Conservation (phyloP, 35 echinoderm and acorn worm species). For the Anneissia japonica region DNA sequence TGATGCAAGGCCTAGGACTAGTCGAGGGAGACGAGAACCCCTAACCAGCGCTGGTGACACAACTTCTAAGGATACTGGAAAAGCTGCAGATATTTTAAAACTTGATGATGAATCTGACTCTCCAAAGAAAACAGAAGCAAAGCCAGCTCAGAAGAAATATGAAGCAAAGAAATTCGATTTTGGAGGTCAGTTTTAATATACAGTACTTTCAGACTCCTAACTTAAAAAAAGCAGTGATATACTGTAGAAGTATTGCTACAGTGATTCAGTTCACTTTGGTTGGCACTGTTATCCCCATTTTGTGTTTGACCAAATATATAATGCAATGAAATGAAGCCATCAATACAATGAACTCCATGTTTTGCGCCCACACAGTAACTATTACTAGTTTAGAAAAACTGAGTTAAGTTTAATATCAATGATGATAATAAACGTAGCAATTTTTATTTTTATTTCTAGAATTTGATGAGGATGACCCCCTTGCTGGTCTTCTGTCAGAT, state of each 20-base stretch:
- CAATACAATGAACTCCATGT: background rate
- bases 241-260: background rate
- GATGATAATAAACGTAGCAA: background rate
- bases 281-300: background rate
- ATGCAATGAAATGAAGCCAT: background rate
- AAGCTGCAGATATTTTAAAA: background rate
- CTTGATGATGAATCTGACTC: background rate
- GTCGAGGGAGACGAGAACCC: background rate
- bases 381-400: too few species aligned
- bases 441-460: constrained; percentile 17
- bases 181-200: constrained; percentile 65
- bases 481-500: constrained; percentile 78
- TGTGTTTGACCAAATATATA: background rate
- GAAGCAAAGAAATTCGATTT: constrained; percentile 56
- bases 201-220: background rate
- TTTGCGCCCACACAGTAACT: background rate
- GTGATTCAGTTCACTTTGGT: too few species aligned
- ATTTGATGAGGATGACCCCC: constrained; percentile 88
- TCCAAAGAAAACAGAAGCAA: background rate
- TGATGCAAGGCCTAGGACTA: background rate
- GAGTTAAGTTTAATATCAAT: background rate
- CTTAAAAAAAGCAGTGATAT: background rate
- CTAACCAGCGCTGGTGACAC: background rate
- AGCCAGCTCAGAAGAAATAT: constrained; percentile 13
- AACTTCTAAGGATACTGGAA: background rate